A percentile compares a stretch with the other conserved stretches of the same genome.
phyloP scores from a whole-genome alignment of 2,797 vertebrate genomes.

The Coccyzus lansbergi region DNA sequence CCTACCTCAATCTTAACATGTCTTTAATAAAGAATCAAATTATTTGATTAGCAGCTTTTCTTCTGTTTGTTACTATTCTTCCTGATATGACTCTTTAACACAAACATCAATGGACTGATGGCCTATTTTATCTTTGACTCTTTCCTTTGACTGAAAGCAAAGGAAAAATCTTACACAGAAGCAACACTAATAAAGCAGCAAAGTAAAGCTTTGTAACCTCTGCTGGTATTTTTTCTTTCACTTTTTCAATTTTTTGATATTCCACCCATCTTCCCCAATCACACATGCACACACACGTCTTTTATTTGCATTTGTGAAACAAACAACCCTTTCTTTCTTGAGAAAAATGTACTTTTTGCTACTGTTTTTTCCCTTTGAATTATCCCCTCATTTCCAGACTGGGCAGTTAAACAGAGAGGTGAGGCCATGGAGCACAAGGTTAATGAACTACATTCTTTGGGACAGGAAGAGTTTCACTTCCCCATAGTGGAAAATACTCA shows the following conservation, averaged over 20 bases:
- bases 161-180: background rate
- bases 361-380: background rate
- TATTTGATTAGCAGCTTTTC: background rate
- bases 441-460: background rate
- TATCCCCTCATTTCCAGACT: background rate
- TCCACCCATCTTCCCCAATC: background rate
- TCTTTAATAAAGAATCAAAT: background rate
- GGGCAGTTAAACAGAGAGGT: background rate
- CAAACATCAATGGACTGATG: background rate
- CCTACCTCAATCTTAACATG: background rate
- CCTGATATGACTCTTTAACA: background rate
- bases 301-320: background rate
- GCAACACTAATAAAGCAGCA: background rate
- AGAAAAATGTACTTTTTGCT: background rate
- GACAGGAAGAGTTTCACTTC: background rate
- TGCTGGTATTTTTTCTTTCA: background rate
- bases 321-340: background rate
- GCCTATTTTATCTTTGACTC: background rate
- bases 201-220: background rate
- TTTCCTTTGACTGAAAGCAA: background rate
- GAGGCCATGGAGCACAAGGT: background rate
- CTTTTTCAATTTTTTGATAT: background rate
- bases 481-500: background rate
- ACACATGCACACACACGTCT: background rate
- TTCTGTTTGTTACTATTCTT: background rate